Evolutionary conservation across 2,888 invertebrate genomes (phyloP), one percentile per base, ranked within the genome.

Genomic region (Cantharis rufa): DNA sequence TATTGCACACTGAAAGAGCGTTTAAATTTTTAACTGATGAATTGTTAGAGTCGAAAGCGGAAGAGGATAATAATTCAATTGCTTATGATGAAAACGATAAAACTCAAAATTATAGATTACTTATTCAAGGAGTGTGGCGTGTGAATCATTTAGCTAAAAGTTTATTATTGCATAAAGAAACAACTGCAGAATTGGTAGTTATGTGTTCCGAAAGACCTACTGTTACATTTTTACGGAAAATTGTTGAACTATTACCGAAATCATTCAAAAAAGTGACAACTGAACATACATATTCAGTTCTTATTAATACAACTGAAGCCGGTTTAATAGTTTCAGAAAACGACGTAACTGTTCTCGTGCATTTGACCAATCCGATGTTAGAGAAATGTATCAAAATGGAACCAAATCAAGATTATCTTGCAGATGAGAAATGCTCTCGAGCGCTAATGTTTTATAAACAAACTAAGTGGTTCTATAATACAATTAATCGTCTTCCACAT

Each of bases 381-480:
- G 98, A 98, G 88, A 92, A 88, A 87, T 88, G 88, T 88, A 92
- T 92, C 90, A 93, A 93, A 91, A 93, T 93, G 92, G 93, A 90
- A 89, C 90, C 90, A 88, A 91, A 94, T 90, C 92, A 93, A 91
- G 98, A 98, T 92, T 95, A 97, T 90, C 95, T 99, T 92, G 96
- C 98, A 93, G 96, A 97, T 92, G 96, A 97, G 92, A 98, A 98
- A 92, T 99, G 99, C 94, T 95, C 99, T 92, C 95, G 98, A 93
- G 98, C 99, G 92, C 95, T 99, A 92, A 98, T 99, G 92, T 97
- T 97, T 91, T 95, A 99, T 91, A 96, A 99, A 92, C 98, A 98
- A 94, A 97, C 98, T 92, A 99, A 99, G 93, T 99, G 99, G 98
- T 99, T 99, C 95, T 98, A 99, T 97, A 98, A 98, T 92, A 96